Evolutionary conservation across 2,888 invertebrate genomes (phyloP).

Genomic region (Therioaphis trifolii): DNA sequence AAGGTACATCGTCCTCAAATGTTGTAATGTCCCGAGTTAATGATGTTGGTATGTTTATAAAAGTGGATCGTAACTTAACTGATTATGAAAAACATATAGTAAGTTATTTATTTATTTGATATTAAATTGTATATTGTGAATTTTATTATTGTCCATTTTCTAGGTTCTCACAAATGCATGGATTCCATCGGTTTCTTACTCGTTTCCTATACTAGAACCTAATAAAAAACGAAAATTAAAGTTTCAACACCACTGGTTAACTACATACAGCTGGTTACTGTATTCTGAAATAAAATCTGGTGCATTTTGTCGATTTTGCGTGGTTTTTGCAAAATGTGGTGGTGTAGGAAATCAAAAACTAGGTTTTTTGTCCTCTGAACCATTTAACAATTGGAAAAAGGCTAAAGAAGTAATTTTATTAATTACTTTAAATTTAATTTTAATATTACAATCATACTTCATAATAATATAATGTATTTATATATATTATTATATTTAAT

Average conservation of each 20-base stretch:
- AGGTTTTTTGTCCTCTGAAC: background rate
- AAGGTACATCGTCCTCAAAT: background rate
- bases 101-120: background rate
- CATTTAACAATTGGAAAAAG: slow-evolving; percentile 31
- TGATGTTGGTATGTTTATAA: too few species aligned
- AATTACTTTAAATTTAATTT: slow-evolving; percentile 4
- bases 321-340: slow-evolving; percentile 22
- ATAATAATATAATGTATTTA: background rate
- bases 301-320: background rate
- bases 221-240: background rate
- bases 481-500: background rate
- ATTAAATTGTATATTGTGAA: background rate
- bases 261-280: background rate
- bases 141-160: too few species aligned
- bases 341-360: slow-evolving; percentile 16
- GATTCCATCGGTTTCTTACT: slow-evolving; percentile 8
- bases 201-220: slow-evolving; percentile 2
- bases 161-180: background rate
- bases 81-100: background rate
- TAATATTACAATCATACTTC: background rate
- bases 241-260: background rate
- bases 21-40: too few species aligned
- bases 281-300: background rate
- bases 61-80: too few species aligned
- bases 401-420: slow-evolving; percentile 25